phyloP scores from a whole-genome alignment of 1,140 invertebrate species.

The Battus philenor region DNA sequence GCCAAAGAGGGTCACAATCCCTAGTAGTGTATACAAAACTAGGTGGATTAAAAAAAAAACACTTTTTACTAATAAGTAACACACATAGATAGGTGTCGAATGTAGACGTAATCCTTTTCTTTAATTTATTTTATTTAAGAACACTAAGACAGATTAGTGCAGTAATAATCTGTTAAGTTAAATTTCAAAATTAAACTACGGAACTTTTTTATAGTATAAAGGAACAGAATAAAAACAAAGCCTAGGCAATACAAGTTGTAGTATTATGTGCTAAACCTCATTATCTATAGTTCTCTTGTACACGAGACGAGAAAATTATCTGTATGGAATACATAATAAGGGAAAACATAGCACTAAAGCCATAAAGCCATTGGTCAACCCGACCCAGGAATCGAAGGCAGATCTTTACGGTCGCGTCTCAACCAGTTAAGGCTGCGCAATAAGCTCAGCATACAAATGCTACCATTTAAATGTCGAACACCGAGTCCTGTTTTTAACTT shows the following conservation, averaged over 20 bases:
- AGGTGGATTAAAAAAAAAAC: too few relatives aligned
- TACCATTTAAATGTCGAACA: slow-evolving; percentile 7
- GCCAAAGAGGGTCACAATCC: too few relatives aligned
- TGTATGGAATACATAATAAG: slow-evolving; percentile 42
- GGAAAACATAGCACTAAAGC: slow-evolving; percentile 31
- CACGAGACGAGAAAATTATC: slow-evolving; percentile 30
- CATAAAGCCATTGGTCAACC: slow-evolving; percentile 28
- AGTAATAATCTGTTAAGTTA: too few relatives aligned
- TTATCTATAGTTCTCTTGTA: slow-evolving; percentile 13
- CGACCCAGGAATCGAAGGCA: slow-evolving; percentile 31
- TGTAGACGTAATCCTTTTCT: too few relatives aligned
- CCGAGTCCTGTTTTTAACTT: not conserved
- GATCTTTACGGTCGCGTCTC: slow-evolving; percentile 31
- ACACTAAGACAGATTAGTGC: too few relatives aligned
- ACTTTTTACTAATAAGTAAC: too few relatives aligned
- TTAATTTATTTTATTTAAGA: too few relatives aligned
- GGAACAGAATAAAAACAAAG: slow-evolving; percentile 13
- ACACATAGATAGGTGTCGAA: too few relatives aligned
- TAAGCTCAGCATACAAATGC: slow-evolving; percentile 12
- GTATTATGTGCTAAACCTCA: slow-evolving; percentile 19
- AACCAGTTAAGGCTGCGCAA: slow-evolving; percentile 1
- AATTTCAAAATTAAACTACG: too few relatives aligned
- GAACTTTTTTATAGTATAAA: too few relatives aligned
- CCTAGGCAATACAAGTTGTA: slow-evolving; percentile 3
- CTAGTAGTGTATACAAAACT: too few relatives aligned